Conservation (phyloP, 2,113 vertebrate species). For the Grammomys surdaster region DNA sequence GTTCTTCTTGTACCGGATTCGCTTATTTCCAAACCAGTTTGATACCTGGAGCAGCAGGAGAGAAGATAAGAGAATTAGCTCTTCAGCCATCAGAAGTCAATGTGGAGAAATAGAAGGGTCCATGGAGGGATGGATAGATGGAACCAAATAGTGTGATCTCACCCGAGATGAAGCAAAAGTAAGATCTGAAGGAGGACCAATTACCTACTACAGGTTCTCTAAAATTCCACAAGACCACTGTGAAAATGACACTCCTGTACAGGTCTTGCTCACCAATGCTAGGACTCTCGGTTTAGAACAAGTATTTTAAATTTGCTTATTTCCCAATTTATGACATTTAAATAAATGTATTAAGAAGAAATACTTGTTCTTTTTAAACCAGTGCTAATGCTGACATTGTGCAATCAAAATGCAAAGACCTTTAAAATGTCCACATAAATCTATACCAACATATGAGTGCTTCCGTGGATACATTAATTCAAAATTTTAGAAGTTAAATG, state of each 20-base stretch:
- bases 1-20: constrained; percentile 99
- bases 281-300: neutral
- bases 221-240: neutral
- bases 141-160: too few species aligned
- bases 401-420: neutral
- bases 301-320: neutral
- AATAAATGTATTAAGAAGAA: constrained; percentile 26
- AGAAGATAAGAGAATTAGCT: constrained; percentile 75
- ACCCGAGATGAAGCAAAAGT: neutral
- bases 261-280: neutral
- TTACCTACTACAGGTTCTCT: accelerated
- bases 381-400: neutral
- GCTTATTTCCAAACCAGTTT: constrained; percentile 99
- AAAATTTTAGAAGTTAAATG: neutral
- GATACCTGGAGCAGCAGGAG: constrained; percentile 92
- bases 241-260: neutral
- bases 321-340: neutral
- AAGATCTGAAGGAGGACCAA: neutral
- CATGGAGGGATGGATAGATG: neutral
- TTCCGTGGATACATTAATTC: neutral
- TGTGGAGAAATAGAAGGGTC: neutral
- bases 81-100: neutral
- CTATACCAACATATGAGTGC: neutral
- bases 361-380: constrained; percentile 10
- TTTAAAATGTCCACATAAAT: neutral